Conservation (phyloP, 2,113 vertebrate genomes). For the Tinamus guttatus region DNA sequence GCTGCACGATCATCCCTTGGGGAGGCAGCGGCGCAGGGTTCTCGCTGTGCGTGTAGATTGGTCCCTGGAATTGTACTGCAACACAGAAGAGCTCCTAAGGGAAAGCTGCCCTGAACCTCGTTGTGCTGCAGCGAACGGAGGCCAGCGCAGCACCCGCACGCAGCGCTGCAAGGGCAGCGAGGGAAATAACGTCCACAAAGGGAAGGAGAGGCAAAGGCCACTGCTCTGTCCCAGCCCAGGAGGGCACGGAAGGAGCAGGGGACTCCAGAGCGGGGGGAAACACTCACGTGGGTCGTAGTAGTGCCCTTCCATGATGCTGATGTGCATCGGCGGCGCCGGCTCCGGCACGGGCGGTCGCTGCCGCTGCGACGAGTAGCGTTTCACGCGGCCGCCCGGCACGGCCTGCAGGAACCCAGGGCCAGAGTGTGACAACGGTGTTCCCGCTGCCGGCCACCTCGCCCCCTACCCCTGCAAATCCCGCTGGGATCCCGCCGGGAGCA, state of each 20-base stretch:
- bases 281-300: conserved; percentile 95
- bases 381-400: conserved; percentile 87
- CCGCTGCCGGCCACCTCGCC: neutral
- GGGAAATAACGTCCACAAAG: neutral
- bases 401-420: conserved; percentile 69
- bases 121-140: neutral
- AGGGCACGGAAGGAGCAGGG: accelerated
- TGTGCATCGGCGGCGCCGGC: conserved; percentile 89
- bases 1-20: conserved; percentile 97
- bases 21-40: conserved; percentile 91
- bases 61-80: conserved; percentile 96
- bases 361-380: conserved; percentile 95
- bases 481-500: neutral
- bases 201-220: neutral
- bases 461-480: neutral
- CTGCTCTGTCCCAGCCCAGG: accelerated
- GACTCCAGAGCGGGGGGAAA: neutral
- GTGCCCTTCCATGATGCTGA: conserved; percentile 97
- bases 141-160: accelerated
- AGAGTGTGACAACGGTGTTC: neutral
- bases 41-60: conserved; percentile 94
- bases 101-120: neutral
- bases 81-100: conserved; percentile 3
- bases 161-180: neutral
- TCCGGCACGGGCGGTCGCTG: conserved; percentile 90